phyloP scores from a whole-genome alignment of 1,140 invertebrate species.

The Rhizoglyphus robini region DNA sequence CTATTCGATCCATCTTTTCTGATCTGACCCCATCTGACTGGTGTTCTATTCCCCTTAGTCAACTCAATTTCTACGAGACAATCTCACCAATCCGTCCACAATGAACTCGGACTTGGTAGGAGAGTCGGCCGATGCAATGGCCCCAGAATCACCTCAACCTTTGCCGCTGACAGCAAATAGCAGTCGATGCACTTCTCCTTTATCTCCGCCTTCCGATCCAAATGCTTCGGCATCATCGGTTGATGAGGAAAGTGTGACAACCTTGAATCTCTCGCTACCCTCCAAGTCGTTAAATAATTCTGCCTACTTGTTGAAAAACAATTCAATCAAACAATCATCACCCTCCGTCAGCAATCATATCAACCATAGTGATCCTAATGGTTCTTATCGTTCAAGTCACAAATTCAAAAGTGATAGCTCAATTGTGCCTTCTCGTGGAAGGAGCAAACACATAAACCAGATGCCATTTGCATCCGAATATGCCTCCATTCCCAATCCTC shows the following conservation, averaged over 20 bases:
- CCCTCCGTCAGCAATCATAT: not conserved
- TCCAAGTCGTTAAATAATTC: not conserved
- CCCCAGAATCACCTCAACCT: not conserved
- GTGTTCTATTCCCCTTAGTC: too few relatives aligned
- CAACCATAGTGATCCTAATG: not conserved
- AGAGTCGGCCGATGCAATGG: not conserved
- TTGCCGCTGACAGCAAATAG: not conserved
- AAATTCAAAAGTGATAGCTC: not conserved
- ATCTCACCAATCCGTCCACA: not conserved
- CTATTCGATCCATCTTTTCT: too few relatives aligned
- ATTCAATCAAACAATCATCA: not conserved
- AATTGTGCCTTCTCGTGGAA: not conserved
- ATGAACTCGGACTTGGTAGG: not conserved
- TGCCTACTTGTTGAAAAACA: not conserved
- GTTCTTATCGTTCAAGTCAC: not conserved
- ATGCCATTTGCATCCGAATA: not conserved
- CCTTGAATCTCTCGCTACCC: not conserved
- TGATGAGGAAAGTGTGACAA: not conserved
- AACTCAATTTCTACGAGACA: too few relatives aligned
- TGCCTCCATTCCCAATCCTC: not conserved
- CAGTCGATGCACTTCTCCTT: slow-evolving; percentile 6
- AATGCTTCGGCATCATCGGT: not conserved
- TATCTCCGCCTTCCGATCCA: not conserved
- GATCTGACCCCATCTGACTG: too few relatives aligned
- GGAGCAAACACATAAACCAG: not conserved